A percentile compares a stretch with the other conserved stretches of the same genome.
Evolutionary conservation across 2,113 vertebrate species (phyloP).

Genomic region (Columba janthina): DNA sequence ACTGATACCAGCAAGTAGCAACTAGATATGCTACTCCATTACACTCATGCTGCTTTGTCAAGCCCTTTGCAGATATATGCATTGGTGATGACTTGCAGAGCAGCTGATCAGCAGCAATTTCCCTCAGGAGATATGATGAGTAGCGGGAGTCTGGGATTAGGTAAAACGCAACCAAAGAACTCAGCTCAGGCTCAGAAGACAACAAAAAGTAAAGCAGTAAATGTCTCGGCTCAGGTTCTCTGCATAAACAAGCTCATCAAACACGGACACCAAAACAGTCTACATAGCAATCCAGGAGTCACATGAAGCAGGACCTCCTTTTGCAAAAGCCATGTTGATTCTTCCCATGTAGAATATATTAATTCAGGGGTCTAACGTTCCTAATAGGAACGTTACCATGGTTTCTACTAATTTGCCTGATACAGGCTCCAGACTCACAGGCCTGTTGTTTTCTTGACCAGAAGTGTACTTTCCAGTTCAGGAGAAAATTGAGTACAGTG

Average conservation of each 20-base stretch:
- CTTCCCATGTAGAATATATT: background rate
- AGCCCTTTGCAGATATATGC: background rate
- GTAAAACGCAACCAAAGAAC: background rate
- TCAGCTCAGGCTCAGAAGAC: background rate
- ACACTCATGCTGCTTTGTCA: background rate
- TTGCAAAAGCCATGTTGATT: background rate
- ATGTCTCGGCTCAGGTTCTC: background rate
- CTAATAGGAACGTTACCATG: background rate
- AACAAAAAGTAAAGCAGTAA: background rate
- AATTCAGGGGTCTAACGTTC: background rate
- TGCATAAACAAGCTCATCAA: background rate
- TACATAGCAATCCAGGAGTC: fast-evolving
- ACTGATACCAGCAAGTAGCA: background rate
- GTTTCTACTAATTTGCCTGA: background rate
- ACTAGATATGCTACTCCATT: background rate
- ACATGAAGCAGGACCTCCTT: background rate
- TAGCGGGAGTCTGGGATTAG: background rate
- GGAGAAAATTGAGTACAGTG: background rate
- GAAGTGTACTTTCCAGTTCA: background rate
- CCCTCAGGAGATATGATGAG: background rate
- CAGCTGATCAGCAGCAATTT: background rate
- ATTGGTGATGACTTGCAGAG: background rate
- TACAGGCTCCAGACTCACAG: background rate
- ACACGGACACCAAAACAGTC: background rate
- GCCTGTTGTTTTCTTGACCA: background rate